Evolutionary conservation across 1,140 invertebrate species (phyloP).

Genomic region (Drosophila asahinai): DNA sequence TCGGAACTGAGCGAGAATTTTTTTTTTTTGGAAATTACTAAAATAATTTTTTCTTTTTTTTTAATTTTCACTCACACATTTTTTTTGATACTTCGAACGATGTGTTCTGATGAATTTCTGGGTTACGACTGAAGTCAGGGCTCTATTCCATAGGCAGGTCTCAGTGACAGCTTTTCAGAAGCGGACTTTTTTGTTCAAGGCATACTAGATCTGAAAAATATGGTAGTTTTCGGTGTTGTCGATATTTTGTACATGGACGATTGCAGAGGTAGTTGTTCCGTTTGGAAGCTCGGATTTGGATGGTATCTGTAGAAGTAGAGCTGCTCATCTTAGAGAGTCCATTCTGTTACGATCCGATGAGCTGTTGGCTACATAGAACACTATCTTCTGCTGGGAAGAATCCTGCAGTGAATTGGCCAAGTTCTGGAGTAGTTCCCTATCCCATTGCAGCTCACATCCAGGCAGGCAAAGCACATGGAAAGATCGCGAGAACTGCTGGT

Average conservation of each 20-base stretch:
- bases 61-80: too few relatives aligned
- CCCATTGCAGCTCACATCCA: background rate
- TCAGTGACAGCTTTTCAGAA: too few relatives aligned
- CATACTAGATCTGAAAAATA: too few relatives aligned
- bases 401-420: background rate
- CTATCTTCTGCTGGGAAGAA: slow-evolving; percentile 8
- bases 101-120: too few relatives aligned
- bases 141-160: too few relatives aligned
- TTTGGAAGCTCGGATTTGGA: slow-evolving; percentile 42
- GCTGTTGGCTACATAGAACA: slow-evolving; percentile 17
- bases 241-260: background rate
- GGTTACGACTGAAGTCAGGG: too few relatives aligned
- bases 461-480: slow-evolving; percentile 51
- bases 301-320: slow-evolving; percentile 42
- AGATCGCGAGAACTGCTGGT: background rate
- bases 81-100: too few relatives aligned
- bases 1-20: slow-evolving; percentile 27
- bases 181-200: too few relatives aligned
- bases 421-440: slow-evolving; percentile 10
- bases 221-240: too few relatives aligned
- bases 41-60: too few relatives aligned
- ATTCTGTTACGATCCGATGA: slow-evolving; percentile 5
- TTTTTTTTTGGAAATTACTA: background rate
- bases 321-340: slow-evolving; percentile 5
- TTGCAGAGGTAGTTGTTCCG: slow-evolving; percentile 5